Percentiles rank a stretch among this genome's conserved stretches.
These are phyloP conservation scores for Leucosticte australis DNA, from an alignment of 2,113 vertebrate species.

Conservation along the genomic window DNA sequence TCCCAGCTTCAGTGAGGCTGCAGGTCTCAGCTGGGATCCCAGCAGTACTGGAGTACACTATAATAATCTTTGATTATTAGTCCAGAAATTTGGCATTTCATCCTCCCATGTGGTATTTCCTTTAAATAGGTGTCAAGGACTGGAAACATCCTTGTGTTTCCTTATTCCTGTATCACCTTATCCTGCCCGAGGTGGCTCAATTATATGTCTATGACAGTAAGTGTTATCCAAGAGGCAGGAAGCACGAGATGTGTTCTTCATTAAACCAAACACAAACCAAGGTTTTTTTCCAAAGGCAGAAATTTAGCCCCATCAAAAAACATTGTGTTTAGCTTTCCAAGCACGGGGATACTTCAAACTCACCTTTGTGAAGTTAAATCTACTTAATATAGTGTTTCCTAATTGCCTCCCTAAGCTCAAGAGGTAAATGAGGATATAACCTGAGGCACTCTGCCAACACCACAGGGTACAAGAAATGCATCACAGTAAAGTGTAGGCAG, in stretches of 20 bases:
- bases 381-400: not conserved
- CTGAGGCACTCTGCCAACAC: not conserved
- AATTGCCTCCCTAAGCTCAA: not conserved
- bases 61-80: not conserved
- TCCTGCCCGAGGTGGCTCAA: not conserved
- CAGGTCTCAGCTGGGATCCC: not conserved
- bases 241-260: not conserved
- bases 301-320: not conserved
- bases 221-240: not conserved
- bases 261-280: not conserved
- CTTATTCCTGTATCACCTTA: not conserved
- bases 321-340: not conserved
- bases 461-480: not conserved
- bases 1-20: not conserved
- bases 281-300: not conserved
- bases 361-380: not conserved
- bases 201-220: not conserved
- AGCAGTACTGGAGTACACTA: not conserved
- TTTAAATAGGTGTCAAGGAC: not conserved
- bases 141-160: not conserved
- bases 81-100: not conserved
- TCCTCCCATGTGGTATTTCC: not conserved
- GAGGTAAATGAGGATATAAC: not conserved
- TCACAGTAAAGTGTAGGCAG: not conserved
- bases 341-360: not conserved